Evolutionary conservation across 2,888 invertebrate genomes (phyloP), one percentile per base, ranked within the genome.

Genomic region (Sarcophaga rosellei): DNA sequence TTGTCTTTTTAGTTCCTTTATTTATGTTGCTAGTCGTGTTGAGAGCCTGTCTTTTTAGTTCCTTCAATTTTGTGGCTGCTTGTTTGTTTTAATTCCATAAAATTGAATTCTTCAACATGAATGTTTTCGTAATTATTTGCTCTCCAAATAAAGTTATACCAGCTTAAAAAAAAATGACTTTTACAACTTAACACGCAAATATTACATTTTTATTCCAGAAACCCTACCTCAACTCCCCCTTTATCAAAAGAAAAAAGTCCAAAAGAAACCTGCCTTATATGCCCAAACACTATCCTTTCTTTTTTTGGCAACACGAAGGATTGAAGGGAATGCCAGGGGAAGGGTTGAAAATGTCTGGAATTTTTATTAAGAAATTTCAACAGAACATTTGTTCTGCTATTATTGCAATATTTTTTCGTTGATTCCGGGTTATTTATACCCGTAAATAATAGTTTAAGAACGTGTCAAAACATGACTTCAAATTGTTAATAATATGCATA

Each of bases 381-480:
- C 78, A 70, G 6, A 20, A 57, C 44, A 25, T 15, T 63, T 74
- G 61, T 23, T 72, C 68, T 53, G 57, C 75, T 77, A n/a, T 62
- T 69, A 69, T 47, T 25, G 35, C 65, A 65, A 35, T 35, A 35
- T 35, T 35, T 75, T 75, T 75, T 61, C 35, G 53, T 53, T 74
- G 45, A 45, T 62, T 61, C 15, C 17, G 70, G 25, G 21, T 12
- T 62, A 20, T 63, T 62, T 79, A 63, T 25, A 72, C 20, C 62
- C 59, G 80, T 83, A 83, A 86, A 83, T 72, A 83, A 66, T 80
- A 72, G n/a, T 57, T 68, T 78, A 75, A 81, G 75, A 44, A 86
- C 84, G 86, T 86, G 84, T 86, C 86, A 84, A 81, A 84, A 78
- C 77, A 81, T 83, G 83, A 63, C 80, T 86, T 74, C 74, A 78